phyloP scores from a whole-genome alignment of 2,888 invertebrate species.

The Lochmaea crataegi region DNA sequence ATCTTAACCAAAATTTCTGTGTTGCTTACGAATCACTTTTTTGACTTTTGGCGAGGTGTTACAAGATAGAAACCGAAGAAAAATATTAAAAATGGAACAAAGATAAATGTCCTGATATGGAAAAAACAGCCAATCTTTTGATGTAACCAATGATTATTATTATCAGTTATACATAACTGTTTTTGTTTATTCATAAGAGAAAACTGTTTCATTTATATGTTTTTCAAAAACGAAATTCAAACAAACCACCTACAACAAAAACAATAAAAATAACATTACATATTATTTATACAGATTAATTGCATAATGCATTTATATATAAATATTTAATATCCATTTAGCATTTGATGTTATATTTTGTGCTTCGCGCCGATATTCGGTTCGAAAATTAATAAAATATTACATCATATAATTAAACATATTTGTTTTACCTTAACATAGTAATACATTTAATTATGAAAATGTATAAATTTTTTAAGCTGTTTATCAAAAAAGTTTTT shows the following conservation, averaged over 20 bases:
- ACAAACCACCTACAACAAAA: not conserved
- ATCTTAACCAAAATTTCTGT: too few species aligned
- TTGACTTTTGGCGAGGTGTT: too few species aligned
- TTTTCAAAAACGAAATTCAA: not conserved
- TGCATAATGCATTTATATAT: conserved; percentile 2
- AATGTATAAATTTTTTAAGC: too few species aligned
- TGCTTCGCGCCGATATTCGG: not conserved
- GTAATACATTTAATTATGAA: too few species aligned
- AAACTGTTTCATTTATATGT: not conserved
- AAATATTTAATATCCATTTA: not conserved
- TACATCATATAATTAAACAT: not conserved
- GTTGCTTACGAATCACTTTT: too few species aligned
- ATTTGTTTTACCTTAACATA: too few species aligned
- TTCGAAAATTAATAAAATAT: not conserved
- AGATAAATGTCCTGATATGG: too few species aligned
- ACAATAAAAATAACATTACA: not conserved
- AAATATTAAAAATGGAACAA: too few species aligned
- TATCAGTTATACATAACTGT: not conserved
- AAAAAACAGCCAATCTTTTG: not conserved
- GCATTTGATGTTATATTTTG: not conserved
- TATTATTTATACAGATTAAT: not conserved
- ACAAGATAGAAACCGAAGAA: too few species aligned
- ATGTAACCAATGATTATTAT: too few species aligned
- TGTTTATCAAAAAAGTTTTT: too few species aligned
- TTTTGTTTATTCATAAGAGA: not conserved